Base-by-base conservation (phyloP, 2,888 invertebrate genomes). In the Strigamia transsilvanica region DNA sequence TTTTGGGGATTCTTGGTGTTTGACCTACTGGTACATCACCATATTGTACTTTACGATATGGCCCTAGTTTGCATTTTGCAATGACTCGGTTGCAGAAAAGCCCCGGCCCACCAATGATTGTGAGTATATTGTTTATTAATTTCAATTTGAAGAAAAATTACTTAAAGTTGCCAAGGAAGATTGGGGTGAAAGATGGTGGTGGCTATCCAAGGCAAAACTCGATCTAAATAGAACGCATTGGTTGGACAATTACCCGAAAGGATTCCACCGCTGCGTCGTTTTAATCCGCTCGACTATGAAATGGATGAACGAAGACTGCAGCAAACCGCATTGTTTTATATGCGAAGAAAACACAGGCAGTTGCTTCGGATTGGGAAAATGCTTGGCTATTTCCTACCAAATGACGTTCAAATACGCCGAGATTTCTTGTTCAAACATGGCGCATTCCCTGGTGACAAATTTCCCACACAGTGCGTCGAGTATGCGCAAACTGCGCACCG, bases 251-350 rank as follows among this genome's bases (percentile, higher is more conserved):
- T 27, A 66, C 23, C 66, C 66, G 27, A 9, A 15, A 32, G 66
- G 66, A 10, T 2, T 27, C 10, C 27, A 27, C 3, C 12, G 15
- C 23, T 66, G 66, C 13, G 66, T 66, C 4, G 27, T 66, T 13
- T 27, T 66, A 15, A 9, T 66, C 12, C 9, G 32, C 2, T 66
- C 66, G 32, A 66, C 66, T 27, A 12, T 66, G 27, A 9, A 27
- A 27, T 66, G 66, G 66, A 27, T 66, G 27, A 66, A 66, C 12
- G 66, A 66, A 23, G 66, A 66, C 23, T 66, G 66, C 27, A 66
- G 6, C 4, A 66, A 32, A 2, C 27, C 10, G 27, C 66, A 66
- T 32, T 66, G 66, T 27, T 66, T 66, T 15, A 66, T 66, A 66
- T 66, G 66, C 32, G 66, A 66, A 66, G 66, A 66, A 66, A 9